Conservation (phyloP, 1,140 invertebrate genomes). For the Diachasmimorpha longicaudata region DNA sequence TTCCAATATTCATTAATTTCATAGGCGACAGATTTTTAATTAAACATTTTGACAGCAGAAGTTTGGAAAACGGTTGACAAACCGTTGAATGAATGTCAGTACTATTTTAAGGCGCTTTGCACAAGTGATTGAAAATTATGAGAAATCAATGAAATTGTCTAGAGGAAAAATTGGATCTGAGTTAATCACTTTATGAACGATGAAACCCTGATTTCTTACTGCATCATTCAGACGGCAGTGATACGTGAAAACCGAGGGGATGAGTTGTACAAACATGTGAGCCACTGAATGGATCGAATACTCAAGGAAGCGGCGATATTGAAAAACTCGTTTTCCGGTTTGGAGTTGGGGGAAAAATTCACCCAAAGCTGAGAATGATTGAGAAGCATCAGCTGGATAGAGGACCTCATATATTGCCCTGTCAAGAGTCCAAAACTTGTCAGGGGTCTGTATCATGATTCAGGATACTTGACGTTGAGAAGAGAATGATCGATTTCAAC, state of each 20-base stretch:
- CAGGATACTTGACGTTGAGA: background rate
- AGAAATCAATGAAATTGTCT: no score
- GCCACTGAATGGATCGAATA: background rate
- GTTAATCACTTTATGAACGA: no score
- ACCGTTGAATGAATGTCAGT: background rate
- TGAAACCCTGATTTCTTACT: no score
- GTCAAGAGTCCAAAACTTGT: background rate
- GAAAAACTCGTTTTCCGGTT: conserved; percentile 40
- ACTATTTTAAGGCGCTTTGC: background rate
- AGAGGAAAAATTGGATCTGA: no score
- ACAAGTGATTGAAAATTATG: background rate
- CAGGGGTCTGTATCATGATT: background rate
- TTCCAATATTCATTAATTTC: background rate
- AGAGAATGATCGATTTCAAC: conserved; percentile 4
- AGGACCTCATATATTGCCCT: conserved; percentile 9
- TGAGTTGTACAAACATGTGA: background rate
- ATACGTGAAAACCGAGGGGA: background rate
- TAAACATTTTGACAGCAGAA: background rate
- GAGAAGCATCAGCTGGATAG: conserved; percentile 41
- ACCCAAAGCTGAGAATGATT: conserved; percentile 53
- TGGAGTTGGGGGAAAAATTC: conserved; percentile 5
- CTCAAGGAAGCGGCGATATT: conserved; percentile 35
- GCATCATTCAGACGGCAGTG: background rate
- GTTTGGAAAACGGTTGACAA: no score
- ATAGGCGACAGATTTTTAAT: background rate